Percentiles rank a stretch among this genome's conserved stretches.
phyloP scores from a whole-genome alignment of 2,797 vertebrate species.

The Choloepus didactylus region DNA sequence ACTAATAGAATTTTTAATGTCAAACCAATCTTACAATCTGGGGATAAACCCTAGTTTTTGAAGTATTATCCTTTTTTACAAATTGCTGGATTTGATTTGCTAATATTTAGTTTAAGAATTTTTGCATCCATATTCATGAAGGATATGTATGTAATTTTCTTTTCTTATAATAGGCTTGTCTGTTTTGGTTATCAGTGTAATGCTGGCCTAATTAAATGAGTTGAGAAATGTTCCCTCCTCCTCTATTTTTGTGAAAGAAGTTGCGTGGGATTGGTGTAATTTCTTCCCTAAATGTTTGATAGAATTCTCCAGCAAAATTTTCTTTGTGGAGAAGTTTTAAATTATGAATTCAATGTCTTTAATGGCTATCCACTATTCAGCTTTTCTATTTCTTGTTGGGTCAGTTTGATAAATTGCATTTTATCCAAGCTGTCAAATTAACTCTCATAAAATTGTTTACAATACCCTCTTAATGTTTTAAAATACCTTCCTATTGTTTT shows the following conservation, averaged over 20 bases:
- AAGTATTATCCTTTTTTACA: not conserved
- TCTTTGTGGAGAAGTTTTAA: conserved; percentile 46
- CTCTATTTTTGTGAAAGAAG: conserved; percentile 11
- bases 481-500: not conserved
- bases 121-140: not conserved
- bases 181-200: not conserved
- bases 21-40: conserved; percentile 5
- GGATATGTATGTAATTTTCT: conserved; percentile 32
- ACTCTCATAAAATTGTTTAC: not conserved
- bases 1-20: conserved; percentile 28
- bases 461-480: not conserved
- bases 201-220: not conserved
- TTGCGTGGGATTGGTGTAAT: not conserved
- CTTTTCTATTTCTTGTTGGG: not conserved
- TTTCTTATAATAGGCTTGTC: conserved; percentile 40
- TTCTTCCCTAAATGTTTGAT: conserved; percentile 3
- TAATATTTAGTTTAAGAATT: not conserved
- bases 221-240: not conserved
- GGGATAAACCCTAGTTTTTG: not conserved
- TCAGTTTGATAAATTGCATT: conserved; percentile 32
- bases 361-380: not conserved
- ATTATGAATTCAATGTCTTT: conserved; percentile 2
- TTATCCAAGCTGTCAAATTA: conserved; percentile 18
- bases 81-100: conserved; percentile 8
- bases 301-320: conserved; percentile 24